Evolutionary conservation across 2,888 invertebrate genomes (phyloP), one percentile per base, ranked within the genome.

Genomic region (Megaustenia siamemsis): DNA sequence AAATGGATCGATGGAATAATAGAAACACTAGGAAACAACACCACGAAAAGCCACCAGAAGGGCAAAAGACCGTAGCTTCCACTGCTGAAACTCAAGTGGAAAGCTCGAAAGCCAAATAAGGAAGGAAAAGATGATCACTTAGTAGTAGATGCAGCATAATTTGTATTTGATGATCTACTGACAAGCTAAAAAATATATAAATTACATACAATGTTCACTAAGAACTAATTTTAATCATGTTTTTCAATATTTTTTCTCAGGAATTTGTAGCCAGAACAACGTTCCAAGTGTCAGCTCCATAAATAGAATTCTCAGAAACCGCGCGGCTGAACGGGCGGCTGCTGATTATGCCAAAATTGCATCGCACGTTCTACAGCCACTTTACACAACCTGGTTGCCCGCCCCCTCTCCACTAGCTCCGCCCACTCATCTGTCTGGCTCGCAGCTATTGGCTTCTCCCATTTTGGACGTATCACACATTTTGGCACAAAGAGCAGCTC

Each of bases 281-380:
- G 98, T 99, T 0, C 99, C 99, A 0, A 98, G 98, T 79, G 98
- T 99, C 4, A 98, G 98, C 92, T 98, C 98, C 89, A 99, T 99
- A 94, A 99, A 98, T 95, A 96, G 99, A 90, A 99, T 99, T 92
- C 95, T 99, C 82, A 95, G 99, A 88, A 99, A 99, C 94, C 96
- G 99, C 21, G 99, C 99, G 0, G 98, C 99, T 0, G 99, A 99
- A 94, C 95, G 98, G 10, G 98, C 98, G 0, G 98, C 98, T 0
- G 98, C 98, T 0, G 98, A 99, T 94, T 98, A 99, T 90, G 98
- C 98, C 0, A 95, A 92, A 82, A 88, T 91, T 79, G 89, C 91
- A 8, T 88, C 89, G 1, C 88, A 90, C n/a, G 89, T 91, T 1
- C 81, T 89, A 12, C 89, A 86, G 43, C 89, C 87, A 5, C 82